Evolutionary conservation across 2,888 invertebrate genomes (phyloP), one percentile per base, ranked within the genome.

Genomic region (Cryptocheilus praepositus): DNA sequence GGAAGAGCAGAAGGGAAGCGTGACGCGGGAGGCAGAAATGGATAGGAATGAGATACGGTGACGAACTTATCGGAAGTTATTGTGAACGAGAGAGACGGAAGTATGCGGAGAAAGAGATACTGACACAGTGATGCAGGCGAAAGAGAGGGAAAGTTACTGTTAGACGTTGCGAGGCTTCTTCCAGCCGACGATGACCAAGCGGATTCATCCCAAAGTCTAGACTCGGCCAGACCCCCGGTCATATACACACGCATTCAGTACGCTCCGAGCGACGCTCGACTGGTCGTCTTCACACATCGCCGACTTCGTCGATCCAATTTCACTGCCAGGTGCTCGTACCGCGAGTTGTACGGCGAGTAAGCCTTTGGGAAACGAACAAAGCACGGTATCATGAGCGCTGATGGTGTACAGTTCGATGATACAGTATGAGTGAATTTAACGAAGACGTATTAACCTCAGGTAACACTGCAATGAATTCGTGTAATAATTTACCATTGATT

Each of bases 91-190:
- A n/a, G 49, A 49, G 49, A 49, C n/a, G 49, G 49, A 58, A 45
- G 57, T n/a, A 13, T 19, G n/a, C 15, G 57, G 19, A 25, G 43
- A 21, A 43, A 54, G 53, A 53, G 21, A 4, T 15, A 4, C 21
- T 53, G 25, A 7, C 36, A 36, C 25, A 21, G 2, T 21, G 8
- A 19, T 21, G 22, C 25, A 55, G 25, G 54, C 51, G 59, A 51
- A 22, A 57, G 65, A 70, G 61, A 67, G 75, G 76, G 78, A 74
- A 74, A 74, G 78, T 78, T 78, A 78, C 76, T 69, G 78, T 73
- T 76, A 78, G 73, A 64, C 69, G 53, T 36, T 59, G 71, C 67
- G 61, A 70, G 64, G 61, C 69, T 63, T 63, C 70, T 71, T 64
- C 63, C 73, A 65, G 70, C 69, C 75, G 69, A 69, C 64, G 76